A percentile compares a stretch with the other conserved stretches of the same genome.
Evolutionary conservation across 35 echinoderm and acorn worm species (phyloP).

Genomic region (Antedon bifida): DNA sequence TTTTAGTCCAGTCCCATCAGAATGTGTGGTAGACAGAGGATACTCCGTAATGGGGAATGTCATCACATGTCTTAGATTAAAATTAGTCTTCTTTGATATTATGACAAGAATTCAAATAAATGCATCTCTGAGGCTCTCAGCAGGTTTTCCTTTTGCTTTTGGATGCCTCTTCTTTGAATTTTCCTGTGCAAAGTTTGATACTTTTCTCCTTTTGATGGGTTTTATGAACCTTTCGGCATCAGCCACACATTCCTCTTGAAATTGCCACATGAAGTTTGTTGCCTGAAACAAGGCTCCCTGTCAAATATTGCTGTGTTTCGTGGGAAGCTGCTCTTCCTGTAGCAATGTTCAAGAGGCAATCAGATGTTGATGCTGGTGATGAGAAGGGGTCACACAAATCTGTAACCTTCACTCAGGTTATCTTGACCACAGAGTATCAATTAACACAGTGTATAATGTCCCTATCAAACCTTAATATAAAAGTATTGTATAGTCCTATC

Average conservation of each 20-base stretch:
- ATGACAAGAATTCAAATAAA: conserved; percentile 23
- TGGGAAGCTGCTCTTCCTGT: conserved; percentile 33
- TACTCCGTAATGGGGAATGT: no score
- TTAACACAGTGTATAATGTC: no score
- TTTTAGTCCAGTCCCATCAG: background rate
- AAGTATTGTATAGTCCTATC: no score
- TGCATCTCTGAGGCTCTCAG: conserved; percentile 16
- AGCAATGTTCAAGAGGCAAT: conserved; percentile 25
- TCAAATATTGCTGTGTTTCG: conserved; percentile 19
- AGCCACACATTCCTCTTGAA: conserved; percentile 31
- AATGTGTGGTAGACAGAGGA: no score
- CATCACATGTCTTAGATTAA: no score
- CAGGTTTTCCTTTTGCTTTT: conserved; percentile 5
- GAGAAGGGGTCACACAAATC: conserved; percentile 39
- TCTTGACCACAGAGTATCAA: no score
- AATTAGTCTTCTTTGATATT: background rate
- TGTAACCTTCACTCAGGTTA: no score
- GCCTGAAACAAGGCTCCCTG: conserved; percentile 17
- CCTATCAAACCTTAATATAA: no score
- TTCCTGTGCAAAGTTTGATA: conserved; percentile 36
- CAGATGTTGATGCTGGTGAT: background rate
- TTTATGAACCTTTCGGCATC: conserved; percentile 27
- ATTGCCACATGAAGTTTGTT: conserved; percentile 19
- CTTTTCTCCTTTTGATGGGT: conserved; percentile 30
- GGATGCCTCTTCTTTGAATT: conserved; percentile 9